Evolutionary conservation across 30 jellyfish, hydroid and myxozoan species (phyloP), one percentile per base, ranked within the genome.

Genomic region (Phacellophora camtschatica): DNA sequence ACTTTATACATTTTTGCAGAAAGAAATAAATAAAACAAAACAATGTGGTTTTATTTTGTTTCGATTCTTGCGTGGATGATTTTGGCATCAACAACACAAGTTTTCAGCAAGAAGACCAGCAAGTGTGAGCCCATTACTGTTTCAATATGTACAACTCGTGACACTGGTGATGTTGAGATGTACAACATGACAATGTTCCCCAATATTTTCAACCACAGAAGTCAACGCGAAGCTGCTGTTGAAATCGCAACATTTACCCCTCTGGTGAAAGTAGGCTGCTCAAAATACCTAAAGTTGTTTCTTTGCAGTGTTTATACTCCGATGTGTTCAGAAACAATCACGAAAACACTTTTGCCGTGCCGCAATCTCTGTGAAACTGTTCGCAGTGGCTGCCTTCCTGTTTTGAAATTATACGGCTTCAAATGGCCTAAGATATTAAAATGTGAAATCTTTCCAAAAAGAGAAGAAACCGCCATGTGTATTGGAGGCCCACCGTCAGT

Each of bases 171-270:
- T 41, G 66, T 16, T 6, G 16, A 50, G 69, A 65, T 82, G 69
- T 90, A 90, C 74, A 90, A 90, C 85, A 72, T 43, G 81, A 90
- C 98, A 13, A 77, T 77, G 51, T 90, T 71, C 62, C 98, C 98
- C 15, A 90, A 90, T 54, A 25, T 64, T 29, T 56, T 90, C 37
- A 42, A 63, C 27, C 96, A 90, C 71, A 72, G 98, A 30, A 84
- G 79, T 45, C 90, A 76, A 41, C 96, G 84, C 23, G 98, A 90
- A 68, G 98, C 98, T 1, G 89, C 85, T 3, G 27, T 66, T 42
- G 96, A 90, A 78, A 67, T 90, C 18, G 72, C 45, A n/a, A 82
- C 55, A n/a, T 90, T 90, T 51, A 36, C 20, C 18, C 98, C 98
- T 6, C 77, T 90, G 62, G 59, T 90, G 31, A 51, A 70, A 69